phyloP scores from a whole-genome alignment of 1,140 invertebrate species.

The Amyelois transitella region DNA sequence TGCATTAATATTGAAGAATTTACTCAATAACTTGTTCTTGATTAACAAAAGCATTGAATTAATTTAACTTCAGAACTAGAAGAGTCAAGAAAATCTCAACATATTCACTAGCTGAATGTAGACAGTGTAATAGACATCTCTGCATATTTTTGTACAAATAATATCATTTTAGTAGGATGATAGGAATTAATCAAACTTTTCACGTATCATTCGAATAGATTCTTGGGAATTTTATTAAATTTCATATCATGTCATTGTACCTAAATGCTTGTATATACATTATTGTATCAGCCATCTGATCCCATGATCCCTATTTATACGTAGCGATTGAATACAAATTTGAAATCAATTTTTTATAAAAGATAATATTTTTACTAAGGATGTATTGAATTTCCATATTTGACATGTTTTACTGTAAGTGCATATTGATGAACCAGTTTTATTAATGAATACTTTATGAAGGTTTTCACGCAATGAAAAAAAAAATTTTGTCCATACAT shows the following conservation, averaged over 20 bases:
- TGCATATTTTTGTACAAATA: constrained; percentile 66
- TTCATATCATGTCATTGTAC: constrained; percentile 59
- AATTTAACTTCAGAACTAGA: not conserved
- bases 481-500: too few relatives aligned
- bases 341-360: constrained; percentile 29
- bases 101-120: not conserved
- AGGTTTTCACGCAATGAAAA: too few relatives aligned
- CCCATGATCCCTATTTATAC: constrained; percentile 18
- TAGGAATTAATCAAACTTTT: constrained; percentile 19
- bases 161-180: constrained; percentile 39
- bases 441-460: too few relatives aligned
- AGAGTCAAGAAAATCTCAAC: not conserved
- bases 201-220: constrained; percentile 45
- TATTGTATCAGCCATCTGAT: constrained; percentile 13
- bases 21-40: too few relatives aligned
- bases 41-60: not conserved
- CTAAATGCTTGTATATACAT: constrained; percentile 53
- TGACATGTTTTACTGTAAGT: not conserved
- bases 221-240: constrained; percentile 34
- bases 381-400: constrained; percentile 32
- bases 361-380: constrained; percentile 61
- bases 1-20: too few relatives aligned
- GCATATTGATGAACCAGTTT: too few relatives aligned
- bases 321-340: constrained; percentile 18
- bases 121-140: constrained; percentile 16